These are phyloP conservation scores for Trypoxylus dichotomus DNA, from an alignment of 1,140 invertebrate genomes.

Conservation along the genomic window DNA sequence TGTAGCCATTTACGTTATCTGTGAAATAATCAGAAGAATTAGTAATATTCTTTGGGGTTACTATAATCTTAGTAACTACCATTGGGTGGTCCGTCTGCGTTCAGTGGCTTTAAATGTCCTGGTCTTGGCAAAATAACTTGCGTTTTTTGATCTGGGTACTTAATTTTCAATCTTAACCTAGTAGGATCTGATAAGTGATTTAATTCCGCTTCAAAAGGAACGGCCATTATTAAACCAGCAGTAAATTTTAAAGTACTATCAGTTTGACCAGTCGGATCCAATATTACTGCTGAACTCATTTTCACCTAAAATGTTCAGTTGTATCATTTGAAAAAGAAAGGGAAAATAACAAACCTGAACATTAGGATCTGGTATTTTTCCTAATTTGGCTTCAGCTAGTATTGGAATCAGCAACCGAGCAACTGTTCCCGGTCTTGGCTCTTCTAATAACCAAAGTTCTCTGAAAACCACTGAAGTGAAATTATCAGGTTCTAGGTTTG, in stretches of 20 bases:
- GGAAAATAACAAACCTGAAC: slow-evolving; percentile 52
- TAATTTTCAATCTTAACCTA: slow-evolving; percentile 78
- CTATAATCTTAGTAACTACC: slow-evolving; percentile 34
- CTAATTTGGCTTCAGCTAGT: slow-evolving; percentile 64
- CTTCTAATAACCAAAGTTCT: slow-evolving; percentile 74
- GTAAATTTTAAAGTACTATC: slow-evolving; percentile 92
- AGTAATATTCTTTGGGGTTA: slow-evolving; percentile 36
- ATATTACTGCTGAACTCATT: slow-evolving; percentile 79
- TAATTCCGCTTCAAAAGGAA: slow-evolving; percentile 84
- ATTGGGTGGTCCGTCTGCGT: slow-evolving; percentile 46
- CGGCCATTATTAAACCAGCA: slow-evolving; percentile 84
- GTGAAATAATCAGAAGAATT: slow-evolving; percentile 13
- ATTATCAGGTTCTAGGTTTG: slow-evolving; percentile 65
- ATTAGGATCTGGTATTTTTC: slow-evolving; percentile 64
- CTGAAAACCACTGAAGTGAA: slow-evolving; percentile 80
- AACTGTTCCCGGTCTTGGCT: slow-evolving; percentile 84
- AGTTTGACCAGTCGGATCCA: slow-evolving; percentile 78
- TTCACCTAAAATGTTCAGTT: slow-evolving; percentile 58
- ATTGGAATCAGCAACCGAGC: slow-evolving; percentile 79
- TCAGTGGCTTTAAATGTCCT: slow-evolving; percentile 66
- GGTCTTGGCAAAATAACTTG: slow-evolving; percentile 78
- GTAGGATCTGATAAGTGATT: slow-evolving; percentile 73
- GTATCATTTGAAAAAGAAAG: neutral
- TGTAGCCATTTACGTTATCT: slow-evolving; percentile 55
- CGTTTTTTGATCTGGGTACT: slow-evolving; percentile 89